Evolutionary conservation across 2,888 invertebrate genomes (phyloP).

Genomic region (Pherbina coryleti): DNA sequence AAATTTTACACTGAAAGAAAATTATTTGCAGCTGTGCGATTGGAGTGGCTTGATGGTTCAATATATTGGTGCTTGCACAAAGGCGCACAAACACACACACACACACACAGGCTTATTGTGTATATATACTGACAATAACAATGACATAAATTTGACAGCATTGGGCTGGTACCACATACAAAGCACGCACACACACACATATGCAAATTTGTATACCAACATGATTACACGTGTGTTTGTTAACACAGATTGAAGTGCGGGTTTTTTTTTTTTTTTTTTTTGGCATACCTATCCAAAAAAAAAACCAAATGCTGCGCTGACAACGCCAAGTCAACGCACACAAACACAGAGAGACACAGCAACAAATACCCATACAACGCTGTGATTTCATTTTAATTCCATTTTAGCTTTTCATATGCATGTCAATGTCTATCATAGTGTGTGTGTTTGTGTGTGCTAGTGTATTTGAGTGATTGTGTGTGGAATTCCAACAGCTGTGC

Average conservation of each 20-base stretch:
- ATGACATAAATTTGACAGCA: not conserved
- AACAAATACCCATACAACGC: not conserved
- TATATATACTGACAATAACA: not conserved
- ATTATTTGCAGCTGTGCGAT: too few species aligned
- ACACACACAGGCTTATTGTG: not conserved
- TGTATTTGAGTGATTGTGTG: not conserved
- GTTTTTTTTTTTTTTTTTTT: too few species aligned
- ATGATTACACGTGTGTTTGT: not conserved
- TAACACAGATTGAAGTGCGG: not conserved
- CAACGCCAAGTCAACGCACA: too few species aligned
- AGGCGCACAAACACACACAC: slow-evolving; percentile 3
- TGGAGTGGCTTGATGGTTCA: too few species aligned
- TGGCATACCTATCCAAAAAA: slow-evolving; percentile 31
- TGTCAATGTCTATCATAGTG: not conserved
- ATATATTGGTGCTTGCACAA: not conserved
- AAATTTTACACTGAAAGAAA: too few species aligned
- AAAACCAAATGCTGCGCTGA: not conserved
- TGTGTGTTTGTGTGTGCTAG: not conserved
- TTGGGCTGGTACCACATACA: not conserved
- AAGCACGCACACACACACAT: not conserved
- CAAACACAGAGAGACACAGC: not conserved
- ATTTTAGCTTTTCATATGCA: slow-evolving; percentile 8
- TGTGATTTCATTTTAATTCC: slow-evolving; percentile 13
- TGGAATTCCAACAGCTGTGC: slow-evolving; percentile 13
- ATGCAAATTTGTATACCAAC: not conserved